These are phyloP conservation scores for Patella caerulea DNA, from an alignment of 2,888 invertebrate species.

Conservation along the genomic window DNA sequence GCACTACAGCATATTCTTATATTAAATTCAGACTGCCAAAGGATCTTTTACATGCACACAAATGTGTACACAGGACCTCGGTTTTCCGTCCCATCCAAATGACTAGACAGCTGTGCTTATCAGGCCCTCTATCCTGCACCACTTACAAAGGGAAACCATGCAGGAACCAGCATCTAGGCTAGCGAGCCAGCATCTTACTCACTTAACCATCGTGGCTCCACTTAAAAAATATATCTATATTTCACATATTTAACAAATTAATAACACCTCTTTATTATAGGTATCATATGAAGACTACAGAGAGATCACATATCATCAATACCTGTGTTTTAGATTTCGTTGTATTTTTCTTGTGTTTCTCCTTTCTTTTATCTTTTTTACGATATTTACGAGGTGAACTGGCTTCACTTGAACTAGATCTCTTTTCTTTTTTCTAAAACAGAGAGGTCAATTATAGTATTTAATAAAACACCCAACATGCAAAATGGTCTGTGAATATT, in stretches of 20 bases:
- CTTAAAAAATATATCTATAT: too few species aligned
- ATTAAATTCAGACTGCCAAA: too few species aligned
- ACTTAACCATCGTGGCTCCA: too few species aligned
- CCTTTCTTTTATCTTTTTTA: slow-evolving; percentile 44
- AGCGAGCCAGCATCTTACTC: too few species aligned
- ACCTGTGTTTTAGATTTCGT: slow-evolving; percentile 21
- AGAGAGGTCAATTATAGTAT: slow-evolving; percentile 8
- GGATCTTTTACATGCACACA: too few species aligned
- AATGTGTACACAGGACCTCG: not conserved
- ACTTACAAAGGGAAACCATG: not conserved
- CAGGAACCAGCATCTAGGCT: not conserved
- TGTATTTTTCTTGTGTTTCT: slow-evolving; percentile 43
- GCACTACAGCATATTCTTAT: too few species aligned
- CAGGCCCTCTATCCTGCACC: not conserved
- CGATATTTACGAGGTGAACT: slow-evolving; percentile 45
- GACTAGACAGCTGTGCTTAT: not conserved
- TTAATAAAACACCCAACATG: not conserved
- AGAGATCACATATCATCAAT: not conserved
- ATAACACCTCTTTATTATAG: too few species aligned
- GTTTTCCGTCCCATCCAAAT: not conserved
- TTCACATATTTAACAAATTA: too few species aligned
- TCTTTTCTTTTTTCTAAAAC: slow-evolving; percentile 31
- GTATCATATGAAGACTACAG: too few species aligned
- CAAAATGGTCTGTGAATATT: too few species aligned
- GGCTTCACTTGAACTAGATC: slow-evolving; percentile 38